These are phyloP conservation scores for Corvus cornix DNA, from an alignment of 2,113 vertebrate genomes.

Conservation along the genomic window DNA sequence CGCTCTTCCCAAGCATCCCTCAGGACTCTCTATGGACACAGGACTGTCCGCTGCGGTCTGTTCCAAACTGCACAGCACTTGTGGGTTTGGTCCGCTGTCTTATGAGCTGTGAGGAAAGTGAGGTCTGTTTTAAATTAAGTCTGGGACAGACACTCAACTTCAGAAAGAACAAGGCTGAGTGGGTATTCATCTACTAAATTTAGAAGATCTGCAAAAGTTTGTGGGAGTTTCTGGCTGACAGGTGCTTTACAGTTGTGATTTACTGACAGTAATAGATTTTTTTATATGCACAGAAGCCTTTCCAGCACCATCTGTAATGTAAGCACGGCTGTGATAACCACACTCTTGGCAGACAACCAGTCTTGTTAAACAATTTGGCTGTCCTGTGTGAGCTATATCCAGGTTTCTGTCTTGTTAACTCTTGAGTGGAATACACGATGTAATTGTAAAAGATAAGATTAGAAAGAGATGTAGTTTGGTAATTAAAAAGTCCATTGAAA, in stretches of 20 bases:
- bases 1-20: background rate
- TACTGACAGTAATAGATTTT: background rate
- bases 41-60: rapidly evolving
- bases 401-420: background rate
- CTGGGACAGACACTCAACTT: background rate
- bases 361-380: background rate
- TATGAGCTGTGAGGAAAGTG: background rate
- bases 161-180: background rate
- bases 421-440: background rate
- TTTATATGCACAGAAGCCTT: background rate
- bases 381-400: background rate
- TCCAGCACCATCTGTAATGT: background rate
- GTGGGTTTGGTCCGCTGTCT: background rate
- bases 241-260: background rate
- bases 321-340: background rate
- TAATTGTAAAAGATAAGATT: background rate
- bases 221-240: background rate
- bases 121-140: background rate
- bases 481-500: background rate
- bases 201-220: background rate
- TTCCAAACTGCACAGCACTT: background rate
- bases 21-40: background rate
- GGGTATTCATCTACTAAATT: background rate
- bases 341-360: background rate
- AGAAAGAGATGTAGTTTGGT: background rate